These are phyloP conservation scores for Tenebrio molitor DNA, from an alignment of 1,140 invertebrate genomes.

Conservation along the genomic window DNA sequence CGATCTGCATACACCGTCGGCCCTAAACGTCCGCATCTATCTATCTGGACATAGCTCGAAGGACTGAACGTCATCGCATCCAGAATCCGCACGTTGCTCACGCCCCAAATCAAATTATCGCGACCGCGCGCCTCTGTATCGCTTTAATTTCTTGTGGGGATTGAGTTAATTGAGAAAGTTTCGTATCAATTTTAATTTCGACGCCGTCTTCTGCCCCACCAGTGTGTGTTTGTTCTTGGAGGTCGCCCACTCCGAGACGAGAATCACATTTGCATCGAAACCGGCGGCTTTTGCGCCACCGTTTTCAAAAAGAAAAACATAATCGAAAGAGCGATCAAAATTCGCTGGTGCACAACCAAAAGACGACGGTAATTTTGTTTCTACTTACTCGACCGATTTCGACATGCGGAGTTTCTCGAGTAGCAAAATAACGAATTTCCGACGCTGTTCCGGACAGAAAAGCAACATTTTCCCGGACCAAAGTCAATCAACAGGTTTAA, in stretches of 20 bases:
- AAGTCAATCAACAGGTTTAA: no score
- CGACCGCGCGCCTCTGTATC: slow-evolving; percentile 47
- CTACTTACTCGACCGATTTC: slow-evolving; percentile 15
- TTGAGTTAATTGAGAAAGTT: slow-evolving; percentile 58
- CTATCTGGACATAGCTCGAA: slow-evolving; percentile 17
- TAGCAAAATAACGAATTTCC: slow-evolving; percentile 6
- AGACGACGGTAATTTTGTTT: background rate
- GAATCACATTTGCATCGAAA: slow-evolving; percentile 25
- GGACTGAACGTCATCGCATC: slow-evolving; percentile 27
- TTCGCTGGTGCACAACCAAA: no score
- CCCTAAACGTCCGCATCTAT: background rate
- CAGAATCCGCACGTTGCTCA: slow-evolving; percentile 49
- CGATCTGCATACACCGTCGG: slow-evolving; percentile 11
- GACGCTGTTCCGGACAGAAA: slow-evolving; percentile 2
- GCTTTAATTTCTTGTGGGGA: slow-evolving; percentile 58
- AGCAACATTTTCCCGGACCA: slow-evolving; percentile 11
- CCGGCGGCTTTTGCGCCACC: no score
- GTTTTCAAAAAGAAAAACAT: no score
- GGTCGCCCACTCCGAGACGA: no score
- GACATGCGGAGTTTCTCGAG: slow-evolving; percentile 5
- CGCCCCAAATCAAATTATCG: slow-evolving; percentile 53
- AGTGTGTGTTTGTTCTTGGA: background rate
- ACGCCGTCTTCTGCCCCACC: background rate
- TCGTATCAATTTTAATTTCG: slow-evolving; percentile 54
- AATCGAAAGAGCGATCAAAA: no score